Evolutionary conservation across 2,797 vertebrate genomes (phyloP).

Genomic region (Echeneis naucrates): DNA sequence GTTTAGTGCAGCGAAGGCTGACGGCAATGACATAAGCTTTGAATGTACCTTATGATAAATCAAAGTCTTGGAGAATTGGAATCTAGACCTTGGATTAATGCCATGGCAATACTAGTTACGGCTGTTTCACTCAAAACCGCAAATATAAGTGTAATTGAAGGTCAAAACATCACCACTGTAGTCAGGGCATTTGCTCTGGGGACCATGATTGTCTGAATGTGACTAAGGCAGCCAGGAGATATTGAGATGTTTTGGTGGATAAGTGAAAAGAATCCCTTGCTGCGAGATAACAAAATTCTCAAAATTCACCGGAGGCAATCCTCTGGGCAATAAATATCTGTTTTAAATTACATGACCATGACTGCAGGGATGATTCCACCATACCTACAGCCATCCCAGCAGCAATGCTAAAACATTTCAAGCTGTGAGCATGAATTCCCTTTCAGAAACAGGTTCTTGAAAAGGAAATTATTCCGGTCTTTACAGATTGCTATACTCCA

Average conservation of each 20-base stretch:
- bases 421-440: neutral
- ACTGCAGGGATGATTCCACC: neutral
- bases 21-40: neutral
- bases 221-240: too few relatives aligned
- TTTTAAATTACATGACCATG: neutral
- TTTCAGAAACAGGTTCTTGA: neutral
- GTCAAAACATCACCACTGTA: neutral
- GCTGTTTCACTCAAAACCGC: neutral
- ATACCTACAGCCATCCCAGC: neutral
- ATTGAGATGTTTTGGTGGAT: neutral
- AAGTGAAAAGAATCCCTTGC: neutral
- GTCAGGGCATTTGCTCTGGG: neutral
- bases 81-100: too few relatives aligned
- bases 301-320: neutral
- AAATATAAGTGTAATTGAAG: neutral
- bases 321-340: neutral
- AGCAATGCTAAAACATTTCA: conserved; percentile 13
- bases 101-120: neutral
- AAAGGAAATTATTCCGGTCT: neutral
- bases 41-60: neutral
- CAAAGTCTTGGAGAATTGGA: too few relatives aligned
- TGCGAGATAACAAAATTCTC: neutral
- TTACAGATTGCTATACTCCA: neutral
- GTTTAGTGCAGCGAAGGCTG: neutral
- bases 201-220: neutral